A percentile compares a stretch with the other conserved stretches of the same genome.
phyloP scores from a whole-genome alignment of 2,797 vertebrate genomes.

The Acanthurus leucopareius region DNA sequence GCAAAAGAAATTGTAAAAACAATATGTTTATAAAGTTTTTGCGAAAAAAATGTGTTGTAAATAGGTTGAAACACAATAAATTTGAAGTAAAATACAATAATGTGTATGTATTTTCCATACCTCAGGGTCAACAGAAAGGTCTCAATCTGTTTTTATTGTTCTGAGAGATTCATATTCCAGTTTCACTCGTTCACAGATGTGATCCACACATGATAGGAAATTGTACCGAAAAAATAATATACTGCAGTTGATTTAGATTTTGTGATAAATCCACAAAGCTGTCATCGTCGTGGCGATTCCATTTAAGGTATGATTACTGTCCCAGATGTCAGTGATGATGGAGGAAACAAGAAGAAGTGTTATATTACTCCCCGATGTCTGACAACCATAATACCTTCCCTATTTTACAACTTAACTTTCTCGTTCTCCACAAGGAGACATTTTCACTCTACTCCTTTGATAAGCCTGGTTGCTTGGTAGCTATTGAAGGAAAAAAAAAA shows the following conservation, averaged over 20 bases:
- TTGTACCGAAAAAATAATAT: neutral
- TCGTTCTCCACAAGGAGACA: conserved; percentile 66
- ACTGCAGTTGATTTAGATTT: conserved; percentile 44
- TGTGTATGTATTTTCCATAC: neutral
- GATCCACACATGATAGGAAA: conserved; percentile 26
- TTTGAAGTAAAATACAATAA: neutral
- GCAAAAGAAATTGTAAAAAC: too few species aligned
- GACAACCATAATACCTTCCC: conserved; percentile 63
- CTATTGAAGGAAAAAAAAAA: conserved; percentile 38
- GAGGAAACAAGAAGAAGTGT: conserved; percentile 60
- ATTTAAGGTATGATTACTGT: conserved; percentile 75
- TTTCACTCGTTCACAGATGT: conserved; percentile 9
- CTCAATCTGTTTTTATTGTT: conserved; percentile 1
- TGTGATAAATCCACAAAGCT: conserved; percentile 66
- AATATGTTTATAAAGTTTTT: neutral
- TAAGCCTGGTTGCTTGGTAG: conserved; percentile 72
- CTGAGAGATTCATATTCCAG: conserved; percentile 6
- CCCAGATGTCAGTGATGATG: conserved; percentile 74
- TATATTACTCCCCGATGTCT: conserved; percentile 72
- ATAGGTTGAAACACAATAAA: neutral
- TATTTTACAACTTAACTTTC: conserved; percentile 67
- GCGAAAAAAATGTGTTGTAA: neutral
- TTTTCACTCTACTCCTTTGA: conserved; percentile 75
- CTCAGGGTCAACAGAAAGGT: neutral
- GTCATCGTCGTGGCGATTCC: conserved; percentile 67